These are phyloP conservation scores for Holacanthella duospinosa DNA, from an alignment of 2,888 invertebrate genomes.

Conservation along the genomic window DNA sequence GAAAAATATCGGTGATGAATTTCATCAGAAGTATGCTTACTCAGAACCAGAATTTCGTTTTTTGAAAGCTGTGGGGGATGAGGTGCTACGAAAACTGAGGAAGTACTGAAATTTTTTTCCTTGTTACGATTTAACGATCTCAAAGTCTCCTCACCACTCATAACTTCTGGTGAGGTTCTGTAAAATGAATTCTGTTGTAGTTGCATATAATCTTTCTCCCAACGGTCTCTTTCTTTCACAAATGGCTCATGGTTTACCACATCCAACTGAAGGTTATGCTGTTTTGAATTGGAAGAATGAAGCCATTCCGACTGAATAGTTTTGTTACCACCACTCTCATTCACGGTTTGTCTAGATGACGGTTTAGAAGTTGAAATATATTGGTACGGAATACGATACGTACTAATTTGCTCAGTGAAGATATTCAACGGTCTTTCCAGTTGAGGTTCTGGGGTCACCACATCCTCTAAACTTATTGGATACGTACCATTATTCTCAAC, in stretches of 20 bases:
- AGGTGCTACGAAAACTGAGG: neutral
- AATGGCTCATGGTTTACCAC: slow-evolving; percentile 8
- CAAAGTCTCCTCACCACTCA: slow-evolving; percentile 3
- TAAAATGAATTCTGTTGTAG: slow-evolving; percentile 25
- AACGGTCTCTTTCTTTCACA: slow-evolving; percentile 13
- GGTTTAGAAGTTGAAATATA: slow-evolving; percentile 1
- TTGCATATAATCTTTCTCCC: slow-evolving; percentile 30
- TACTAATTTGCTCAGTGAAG: slow-evolving; percentile 29
- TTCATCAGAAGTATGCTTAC: neutral
- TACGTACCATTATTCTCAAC: neutral
- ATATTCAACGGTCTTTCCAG: slow-evolving; percentile 28
- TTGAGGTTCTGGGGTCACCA: neutral
- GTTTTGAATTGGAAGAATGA: slow-evolving; percentile 20
- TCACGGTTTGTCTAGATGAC: neutral
- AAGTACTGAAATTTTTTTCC: neutral
- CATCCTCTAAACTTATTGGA: neutral
- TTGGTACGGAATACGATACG: slow-evolving; percentile 15
- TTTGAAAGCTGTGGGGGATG: neutral
- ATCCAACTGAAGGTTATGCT: slow-evolving; percentile 10
- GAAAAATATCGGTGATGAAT: neutral
- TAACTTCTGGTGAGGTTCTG: slow-evolving; percentile 14
- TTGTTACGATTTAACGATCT: neutral
- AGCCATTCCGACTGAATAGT: slow-evolving; percentile 18
- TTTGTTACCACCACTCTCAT: neutral
- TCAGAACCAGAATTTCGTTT: neutral